Percentiles rank a stretch among this genome's conserved stretches.
These are phyloP conservation scores for Brachionus rotundiformis DNA, from an alignment of 1,140 invertebrate genomes.

Conservation along the genomic window DNA sequence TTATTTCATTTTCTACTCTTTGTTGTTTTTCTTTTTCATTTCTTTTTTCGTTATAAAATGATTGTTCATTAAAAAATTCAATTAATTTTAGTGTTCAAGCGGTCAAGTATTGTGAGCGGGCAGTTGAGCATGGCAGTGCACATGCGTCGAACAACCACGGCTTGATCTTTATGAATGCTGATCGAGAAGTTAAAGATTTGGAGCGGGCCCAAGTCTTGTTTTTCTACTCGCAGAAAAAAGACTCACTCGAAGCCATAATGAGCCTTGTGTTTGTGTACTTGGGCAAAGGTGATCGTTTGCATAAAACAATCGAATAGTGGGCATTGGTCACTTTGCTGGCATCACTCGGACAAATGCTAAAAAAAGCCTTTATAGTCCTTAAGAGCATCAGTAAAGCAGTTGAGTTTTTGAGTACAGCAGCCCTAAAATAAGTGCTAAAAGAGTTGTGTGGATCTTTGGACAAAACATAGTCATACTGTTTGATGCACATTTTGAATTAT, in stretches of 20 bases:
- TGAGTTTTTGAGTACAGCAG: not conserved
- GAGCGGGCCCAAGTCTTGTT: not conserved
- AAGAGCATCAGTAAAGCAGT: not conserved
- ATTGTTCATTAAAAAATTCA: no score
- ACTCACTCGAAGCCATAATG: not conserved
- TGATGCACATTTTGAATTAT: not conserved
- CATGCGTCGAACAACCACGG: not conserved
- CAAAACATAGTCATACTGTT: conserved; percentile 4
- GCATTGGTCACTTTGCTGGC: not conserved
- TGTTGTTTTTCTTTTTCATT: no score
- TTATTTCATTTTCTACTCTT: no score
- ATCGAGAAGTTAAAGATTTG: not conserved
- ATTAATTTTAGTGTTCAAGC: no score
- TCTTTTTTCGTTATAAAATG: no score
- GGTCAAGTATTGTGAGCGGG: not conserved
- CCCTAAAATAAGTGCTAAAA: not conserved
- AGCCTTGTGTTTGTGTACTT: not conserved
- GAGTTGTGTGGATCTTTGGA: not conserved
- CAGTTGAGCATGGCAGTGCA: not conserved
- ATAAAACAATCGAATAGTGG: not conserved
- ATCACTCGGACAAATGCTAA: not conserved
- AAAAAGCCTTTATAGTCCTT: not conserved
- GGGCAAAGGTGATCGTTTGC: not conserved
- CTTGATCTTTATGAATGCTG: not conserved
- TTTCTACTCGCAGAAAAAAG: not conserved